Evolutionary conservation across 1,140 invertebrate genomes (phyloP).

Genomic region (Lucilia sericata): DNA sequence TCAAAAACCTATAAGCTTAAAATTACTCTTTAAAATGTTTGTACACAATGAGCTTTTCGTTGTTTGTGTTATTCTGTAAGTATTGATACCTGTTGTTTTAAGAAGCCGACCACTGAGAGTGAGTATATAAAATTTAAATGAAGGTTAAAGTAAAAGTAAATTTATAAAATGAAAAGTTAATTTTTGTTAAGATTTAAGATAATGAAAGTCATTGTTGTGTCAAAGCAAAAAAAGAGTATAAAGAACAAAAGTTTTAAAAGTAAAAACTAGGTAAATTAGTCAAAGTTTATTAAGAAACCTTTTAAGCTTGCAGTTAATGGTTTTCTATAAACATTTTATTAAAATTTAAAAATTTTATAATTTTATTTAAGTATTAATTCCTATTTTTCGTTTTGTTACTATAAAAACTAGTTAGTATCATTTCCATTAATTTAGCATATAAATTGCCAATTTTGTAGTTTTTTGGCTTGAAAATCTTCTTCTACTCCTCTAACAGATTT

Average conservation of each 20-base stretch:
- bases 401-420: not conserved
- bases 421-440: constrained; percentile 9
- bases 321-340: not conserved
- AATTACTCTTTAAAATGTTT: too few relatives aligned
- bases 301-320: not conserved
- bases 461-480: not conserved
- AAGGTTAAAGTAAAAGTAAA: constrained; percentile 24
- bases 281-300: not conserved
- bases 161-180: constrained; percentile 25
- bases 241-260: not conserved
- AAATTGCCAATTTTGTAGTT: not conserved
- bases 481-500: not conserved
- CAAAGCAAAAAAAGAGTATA: not conserved
- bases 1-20: not conserved
- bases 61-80: too few relatives aligned
- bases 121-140: not conserved
- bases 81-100: too few relatives aligned
- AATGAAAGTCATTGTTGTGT: not conserved
- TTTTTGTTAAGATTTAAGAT: constrained; percentile 23
- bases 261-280: not conserved
- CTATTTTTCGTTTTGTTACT: not conserved
- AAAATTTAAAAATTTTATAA: too few relatives aligned
- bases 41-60: too few relatives aligned
- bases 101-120: too few relatives aligned
- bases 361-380: not conserved